Evolutionary conservation across 2,888 invertebrate genomes (phyloP).

Genomic region (Sinelater perroti): DNA sequence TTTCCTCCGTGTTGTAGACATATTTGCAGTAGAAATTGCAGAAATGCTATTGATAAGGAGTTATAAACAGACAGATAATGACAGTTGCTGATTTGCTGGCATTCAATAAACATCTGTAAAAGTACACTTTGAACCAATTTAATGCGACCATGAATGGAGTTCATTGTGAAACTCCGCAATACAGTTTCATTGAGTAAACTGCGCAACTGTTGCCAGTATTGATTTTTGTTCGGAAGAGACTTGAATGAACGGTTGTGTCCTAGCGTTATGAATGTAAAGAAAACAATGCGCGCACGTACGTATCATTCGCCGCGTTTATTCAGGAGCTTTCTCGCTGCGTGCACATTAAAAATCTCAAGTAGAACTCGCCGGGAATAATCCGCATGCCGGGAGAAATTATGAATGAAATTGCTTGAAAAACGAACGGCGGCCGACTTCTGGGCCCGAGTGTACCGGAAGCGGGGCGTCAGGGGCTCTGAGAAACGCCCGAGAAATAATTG

Average conservation of each 20-base stretch:
- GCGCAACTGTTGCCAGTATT: constrained; percentile 29
- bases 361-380: constrained; percentile 19
- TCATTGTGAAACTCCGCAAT: constrained; percentile 19
- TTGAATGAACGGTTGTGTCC: constrained; percentile 27
- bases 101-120: constrained; percentile 13
- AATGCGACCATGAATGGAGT: constrained; percentile 16
- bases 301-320: constrained; percentile 4
- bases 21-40: no score
- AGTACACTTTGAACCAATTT: constrained; percentile 16
- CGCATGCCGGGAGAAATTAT: constrained; percentile 24
- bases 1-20: no score
- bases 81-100: constrained; percentile 8
- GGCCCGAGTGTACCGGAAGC: constrained; percentile 31
- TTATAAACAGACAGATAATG: constrained; percentile 3
- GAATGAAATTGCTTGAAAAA: constrained; percentile 32
- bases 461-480: constrained; percentile 24
- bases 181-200: constrained; percentile 15
- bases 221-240: constrained; percentile 24
- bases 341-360: constrained; percentile 13
- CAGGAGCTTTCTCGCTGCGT: not conserved
- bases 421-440: constrained; percentile 25
- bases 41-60: no score
- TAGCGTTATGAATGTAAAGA: constrained; percentile 22
- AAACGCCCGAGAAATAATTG: constrained; percentile 31
- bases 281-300: constrained; percentile 14